Evolutionary conservation across 2,113 vertebrate genomes (phyloP), one percentile per base, ranked within the genome.

Genomic region (Paradisaea rubra): DNA sequence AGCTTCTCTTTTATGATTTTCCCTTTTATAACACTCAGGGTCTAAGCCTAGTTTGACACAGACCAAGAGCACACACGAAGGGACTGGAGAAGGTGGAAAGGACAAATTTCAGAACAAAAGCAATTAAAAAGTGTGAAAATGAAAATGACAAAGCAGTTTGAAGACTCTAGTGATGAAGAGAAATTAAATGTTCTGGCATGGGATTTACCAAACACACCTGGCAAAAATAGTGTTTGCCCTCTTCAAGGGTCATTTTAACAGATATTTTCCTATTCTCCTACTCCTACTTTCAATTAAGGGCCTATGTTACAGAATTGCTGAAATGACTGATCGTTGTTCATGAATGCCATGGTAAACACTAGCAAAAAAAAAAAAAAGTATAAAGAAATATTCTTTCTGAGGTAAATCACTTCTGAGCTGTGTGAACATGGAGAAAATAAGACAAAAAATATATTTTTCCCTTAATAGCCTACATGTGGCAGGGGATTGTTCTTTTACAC

Each of bases 71-170:
- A 64, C 19, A 66, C 49, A 81, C 4, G 0, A 53, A 89, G 93
- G 81, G 63, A 91, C 45, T 39, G 21, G 22, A 82, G 66, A 94
- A 93, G 80, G 72, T 78, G 69, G 18, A 88, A 95, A 93, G 86
- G 93, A 95, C 85, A 94, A 73, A 60, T 83, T 93, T 81, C 69
- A 74, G 60, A 81, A 95, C 68, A 91, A 95, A 95, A 86, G 82
- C 91, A 97, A 97, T 96, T 95, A 93, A 94, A 88, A 95, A 86
- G 76, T 95, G 94, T 91, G 96, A 95, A 97, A 94, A 93, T 49
- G 6, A 74, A 89, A 91, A 85, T 93, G 91, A 82, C 82, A 95
- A 90, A 94, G 35, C 35, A 83, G 82, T 82, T 61, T 88, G 79
- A 95, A 90, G 44, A 81, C 88, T 49, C 91, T 71, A 60, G 85